Conservation (phyloP, 2,113 vertebrate species). For the Ameiurus melas region DNA sequence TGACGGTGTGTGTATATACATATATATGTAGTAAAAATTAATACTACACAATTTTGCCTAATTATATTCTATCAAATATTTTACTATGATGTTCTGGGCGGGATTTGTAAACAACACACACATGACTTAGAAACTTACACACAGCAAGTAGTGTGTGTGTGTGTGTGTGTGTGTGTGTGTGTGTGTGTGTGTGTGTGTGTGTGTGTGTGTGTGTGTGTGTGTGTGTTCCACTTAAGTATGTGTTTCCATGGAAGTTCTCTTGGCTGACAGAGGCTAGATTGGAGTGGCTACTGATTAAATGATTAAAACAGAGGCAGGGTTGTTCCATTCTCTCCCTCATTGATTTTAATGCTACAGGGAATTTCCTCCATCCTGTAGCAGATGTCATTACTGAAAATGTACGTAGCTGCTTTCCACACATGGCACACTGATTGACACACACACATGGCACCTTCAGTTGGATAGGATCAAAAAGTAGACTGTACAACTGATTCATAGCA, state of each 20-base stretch:
- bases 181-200: conserved; percentile 6
- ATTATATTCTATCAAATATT: not conserved
- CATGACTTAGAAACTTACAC: not conserved
- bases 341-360: conserved; percentile 51
- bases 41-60: not conserved
- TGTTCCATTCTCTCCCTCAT: conserved; percentile 38
- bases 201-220: not conserved
- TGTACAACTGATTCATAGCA: not conserved
- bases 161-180: not conserved
- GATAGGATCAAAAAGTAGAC: not conserved
- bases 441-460: no score
- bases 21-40: no score
- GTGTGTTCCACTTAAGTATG: not conserved
- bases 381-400: conserved; percentile 14
- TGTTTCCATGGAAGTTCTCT: conserved; percentile 45
- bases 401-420: conserved; percentile 8
- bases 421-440: not conserved
- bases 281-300: conserved; percentile 58
- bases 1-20: not conserved
- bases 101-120: not conserved
- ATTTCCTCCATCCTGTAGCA: conserved; percentile 32
- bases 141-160: not conserved
- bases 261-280: conserved; percentile 47
- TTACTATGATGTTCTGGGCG: not conserved
- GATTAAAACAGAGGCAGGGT: conserved; percentile 39